These are phyloP conservation scores for Sebastes iracundus DNA, from an alignment of 2,797 vertebrate species.

Conservation along the genomic window DNA sequence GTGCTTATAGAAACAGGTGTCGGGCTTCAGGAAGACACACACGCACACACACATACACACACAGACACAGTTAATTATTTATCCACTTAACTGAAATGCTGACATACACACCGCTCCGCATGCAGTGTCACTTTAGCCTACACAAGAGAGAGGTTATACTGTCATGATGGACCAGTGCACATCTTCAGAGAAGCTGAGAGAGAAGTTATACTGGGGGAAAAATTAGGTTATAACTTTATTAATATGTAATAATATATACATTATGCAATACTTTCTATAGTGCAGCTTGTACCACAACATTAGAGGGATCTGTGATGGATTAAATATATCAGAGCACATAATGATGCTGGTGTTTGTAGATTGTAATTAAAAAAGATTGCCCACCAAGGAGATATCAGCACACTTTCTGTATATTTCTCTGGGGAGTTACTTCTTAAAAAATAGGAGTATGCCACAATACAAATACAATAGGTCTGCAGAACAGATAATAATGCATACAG, in stretches of 20 bases:
- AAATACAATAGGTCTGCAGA: background rate
- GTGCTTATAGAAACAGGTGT: slow-evolving; percentile 78
- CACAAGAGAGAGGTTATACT: slow-evolving; percentile 19
- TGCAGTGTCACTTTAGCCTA: slow-evolving; percentile 55
- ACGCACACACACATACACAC: slow-evolving; percentile 33
- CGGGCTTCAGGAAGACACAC: slow-evolving; percentile 71
- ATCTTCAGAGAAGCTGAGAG: background rate
- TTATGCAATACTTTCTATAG: background rate
- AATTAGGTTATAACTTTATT: background rate
- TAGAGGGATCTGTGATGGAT: background rate
- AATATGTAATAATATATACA: background rate
- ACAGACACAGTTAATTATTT: slow-evolving; percentile 75
- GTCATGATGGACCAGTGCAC: background rate
- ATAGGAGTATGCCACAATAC: too few relatives aligned
- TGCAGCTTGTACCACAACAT: background rate
- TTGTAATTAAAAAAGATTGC: background rate
- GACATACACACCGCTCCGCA: slow-evolving; percentile 69
- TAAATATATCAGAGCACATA: background rate
- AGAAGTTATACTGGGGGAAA: background rate
- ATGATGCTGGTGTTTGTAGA: background rate
- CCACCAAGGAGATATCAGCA: background rate
- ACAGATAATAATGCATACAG: too few relatives aligned
- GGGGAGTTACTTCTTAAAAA: background rate
- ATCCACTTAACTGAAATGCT: slow-evolving; percentile 65
- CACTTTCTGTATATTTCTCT: background rate